Percentiles rank a stretch among this genome's conserved stretches.
These are phyloP conservation scores for Zygothrica quintamaculata DNA, from an alignment of 2,888 invertebrate genomes.

Conservation along the genomic window DNA sequence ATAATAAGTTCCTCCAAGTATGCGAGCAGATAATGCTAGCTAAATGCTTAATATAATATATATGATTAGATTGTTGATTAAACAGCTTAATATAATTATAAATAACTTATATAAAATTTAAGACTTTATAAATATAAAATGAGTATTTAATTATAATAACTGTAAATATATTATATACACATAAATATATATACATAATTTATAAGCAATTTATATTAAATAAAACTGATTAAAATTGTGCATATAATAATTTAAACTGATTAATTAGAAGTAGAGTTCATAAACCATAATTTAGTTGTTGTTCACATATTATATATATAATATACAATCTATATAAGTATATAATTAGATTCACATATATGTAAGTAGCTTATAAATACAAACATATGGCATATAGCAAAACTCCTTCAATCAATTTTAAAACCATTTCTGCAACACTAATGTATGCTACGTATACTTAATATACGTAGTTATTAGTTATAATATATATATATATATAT, in stretches of 20 bases:
- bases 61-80: conserved; percentile 53
- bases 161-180: too few species aligned
- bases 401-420: conserved; percentile 64
- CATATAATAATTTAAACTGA: conserved; percentile 69
- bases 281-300: conserved; percentile 65
- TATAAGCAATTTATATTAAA: too few species aligned
- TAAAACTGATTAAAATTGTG: conserved; percentile 73
- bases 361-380: conserved; percentile 50
- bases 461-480: conserved; percentile 61
- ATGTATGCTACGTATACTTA: conserved; percentile 61
- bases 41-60: conserved; percentile 50
- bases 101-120: conserved; percentile 28
- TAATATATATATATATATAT: too few species aligned
- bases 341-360: conserved; percentile 15
- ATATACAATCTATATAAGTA: conserved; percentile 16
- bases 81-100: conserved; percentile 43
- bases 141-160: conserved; percentile 5
- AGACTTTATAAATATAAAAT: conserved; percentile 22
- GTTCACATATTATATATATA: conserved; percentile 28
- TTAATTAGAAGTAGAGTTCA: conserved; percentile 39
- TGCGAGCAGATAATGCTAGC: conserved; percentile 55
- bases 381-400: conserved; percentile 62
- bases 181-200: conserved; percentile 55
- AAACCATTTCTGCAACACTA: conserved; percentile 52
- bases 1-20: conserved; percentile 76